Conservation (phyloP, 2,113 vertebrate genomes). For the Chaenogobius annularis region DNA sequence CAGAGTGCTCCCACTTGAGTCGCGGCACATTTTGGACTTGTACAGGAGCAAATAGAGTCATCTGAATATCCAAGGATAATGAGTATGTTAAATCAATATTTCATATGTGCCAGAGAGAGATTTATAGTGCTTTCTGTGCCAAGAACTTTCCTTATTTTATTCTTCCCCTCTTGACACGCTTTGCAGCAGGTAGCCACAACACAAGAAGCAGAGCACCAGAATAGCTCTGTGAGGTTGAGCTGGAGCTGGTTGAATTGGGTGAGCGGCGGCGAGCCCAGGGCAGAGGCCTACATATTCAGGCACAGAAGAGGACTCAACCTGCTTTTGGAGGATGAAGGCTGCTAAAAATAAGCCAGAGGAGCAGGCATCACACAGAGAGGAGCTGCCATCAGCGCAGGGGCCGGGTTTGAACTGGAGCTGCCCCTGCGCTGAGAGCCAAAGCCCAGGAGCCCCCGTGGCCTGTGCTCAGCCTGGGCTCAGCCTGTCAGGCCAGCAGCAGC, state of each 20-base stretch:
- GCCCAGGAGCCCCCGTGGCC: constrained; percentile 67
- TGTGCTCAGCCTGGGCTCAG: constrained; percentile 63
- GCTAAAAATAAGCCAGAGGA: constrained; percentile 73
- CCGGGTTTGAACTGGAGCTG: constrained; percentile 66
- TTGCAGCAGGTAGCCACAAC: constrained; percentile 51
- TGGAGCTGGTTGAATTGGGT: constrained; percentile 51
- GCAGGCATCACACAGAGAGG: constrained; percentile 58
- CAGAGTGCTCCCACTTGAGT: constrained; percentile 22
- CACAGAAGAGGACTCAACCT: constrained; percentile 67
- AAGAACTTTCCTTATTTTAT: constrained; percentile 29
- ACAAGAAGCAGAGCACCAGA: constrained; percentile 50
- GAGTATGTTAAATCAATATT: constrained; percentile 58
- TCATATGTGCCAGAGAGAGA: constrained; percentile 42
- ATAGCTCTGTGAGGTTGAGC: constrained; percentile 46
- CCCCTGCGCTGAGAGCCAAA: constrained; percentile 61
- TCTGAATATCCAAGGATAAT: constrained; percentile 52
- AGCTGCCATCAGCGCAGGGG: constrained; percentile 63
- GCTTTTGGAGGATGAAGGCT: constrained; percentile 68
- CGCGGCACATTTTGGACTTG: constrained; percentile 8
- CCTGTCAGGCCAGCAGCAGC: constrained; percentile 77
- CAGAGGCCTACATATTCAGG: constrained; percentile 71
- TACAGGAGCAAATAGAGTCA: constrained; percentile 30
- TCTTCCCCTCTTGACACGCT: constrained; percentile 33
- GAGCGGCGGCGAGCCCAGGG: constrained; percentile 65
- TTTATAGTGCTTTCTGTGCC: constrained; percentile 49